Percentiles rank a stretch among this genome's conserved stretches.
phyloP scores from a whole-genome alignment of 2,888 invertebrate species.

The Ennomos erosarius region DNA sequence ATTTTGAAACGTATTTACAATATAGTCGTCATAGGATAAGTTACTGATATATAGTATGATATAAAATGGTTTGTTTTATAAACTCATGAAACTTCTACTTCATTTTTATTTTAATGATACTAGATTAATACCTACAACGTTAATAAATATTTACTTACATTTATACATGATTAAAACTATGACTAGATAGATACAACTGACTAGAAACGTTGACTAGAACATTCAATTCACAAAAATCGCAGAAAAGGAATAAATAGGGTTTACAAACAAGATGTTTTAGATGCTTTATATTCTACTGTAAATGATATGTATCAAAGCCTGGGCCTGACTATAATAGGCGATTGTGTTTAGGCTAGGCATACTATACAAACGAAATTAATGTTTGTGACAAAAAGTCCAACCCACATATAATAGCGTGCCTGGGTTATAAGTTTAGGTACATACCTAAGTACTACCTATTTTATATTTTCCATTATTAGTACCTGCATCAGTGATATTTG shows the following conservation, averaged over 20 bases:
- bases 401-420: no score
- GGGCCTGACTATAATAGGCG: no score
- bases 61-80: conserved; percentile 1
- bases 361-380: neutral
- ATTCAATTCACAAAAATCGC: no score
- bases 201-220: conserved; percentile 23
- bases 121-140: neutral
- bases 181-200: conserved; percentile 26
- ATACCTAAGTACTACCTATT: no score
- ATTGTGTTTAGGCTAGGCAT: neutral
- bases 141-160: conserved; percentile 27
- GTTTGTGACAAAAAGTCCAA: neutral
- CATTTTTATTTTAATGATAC: conserved; percentile 5
- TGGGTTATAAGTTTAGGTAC: no score
- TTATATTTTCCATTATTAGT: no score
- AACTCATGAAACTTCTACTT: neutral
- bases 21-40: neutral
- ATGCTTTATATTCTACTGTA: no score
- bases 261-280: no score
- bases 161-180: conserved; percentile 25
- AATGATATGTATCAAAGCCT: no score
- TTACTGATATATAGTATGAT: conserved; percentile 11
- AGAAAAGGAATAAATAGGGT: no score
- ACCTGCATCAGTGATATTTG: no score
- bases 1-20: conserved; percentile 52